These are phyloP conservation scores for Megaustenia siamemsis DNA, from an alignment of 2,888 invertebrate species.

Conservation along the genomic window DNA sequence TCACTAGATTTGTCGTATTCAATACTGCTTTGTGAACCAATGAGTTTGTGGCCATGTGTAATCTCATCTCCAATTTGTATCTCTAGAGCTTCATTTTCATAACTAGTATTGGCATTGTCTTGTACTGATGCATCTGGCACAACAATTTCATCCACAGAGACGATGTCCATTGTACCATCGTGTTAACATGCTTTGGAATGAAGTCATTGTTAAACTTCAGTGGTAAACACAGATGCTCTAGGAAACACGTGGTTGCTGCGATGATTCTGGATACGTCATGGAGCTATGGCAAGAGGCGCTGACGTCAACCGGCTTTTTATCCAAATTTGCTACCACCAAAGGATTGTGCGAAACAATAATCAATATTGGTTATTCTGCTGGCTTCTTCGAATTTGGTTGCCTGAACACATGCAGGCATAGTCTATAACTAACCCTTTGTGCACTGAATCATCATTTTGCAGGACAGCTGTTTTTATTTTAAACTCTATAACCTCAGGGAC, in stretches of 20 bases:
- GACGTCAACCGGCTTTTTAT: slow-evolving; percentile 47
- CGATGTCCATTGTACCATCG: slow-evolving; percentile 49
- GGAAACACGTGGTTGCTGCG: slow-evolving; percentile 50
- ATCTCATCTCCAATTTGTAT: slow-evolving; percentile 19
- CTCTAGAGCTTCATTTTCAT: slow-evolving; percentile 17
- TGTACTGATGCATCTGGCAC: slow-evolving; percentile 22
- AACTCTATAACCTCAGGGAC: no score
- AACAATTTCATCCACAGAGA: slow-evolving; percentile 34
- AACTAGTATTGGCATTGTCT: slow-evolving; percentile 18
- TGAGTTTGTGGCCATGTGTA: slow-evolving; percentile 43
- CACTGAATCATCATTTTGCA: no score
- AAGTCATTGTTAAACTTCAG: slow-evolving; percentile 39
- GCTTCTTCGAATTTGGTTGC: background rate
- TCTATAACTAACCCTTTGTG: no score
- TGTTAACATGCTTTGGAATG: slow-evolving; percentile 29
- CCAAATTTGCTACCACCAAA: slow-evolving; percentile 13
- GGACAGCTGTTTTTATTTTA: no score
- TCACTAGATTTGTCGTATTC: slow-evolving; percentile 43
- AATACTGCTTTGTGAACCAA: slow-evolving; percentile 50
- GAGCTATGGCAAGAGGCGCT: slow-evolving; percentile 51
- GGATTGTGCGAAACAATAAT: slow-evolving; percentile 21
- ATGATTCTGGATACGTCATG: slow-evolving; percentile 49
- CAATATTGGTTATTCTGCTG: background rate
- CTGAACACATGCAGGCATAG: background rate
- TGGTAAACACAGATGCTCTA: slow-evolving; percentile 46